A percentile compares a stretch with the other conserved stretches of the same genome.
phyloP scores from a whole-genome alignment of 2,797 vertebrate species.

The Sandelia bainsii region DNA sequence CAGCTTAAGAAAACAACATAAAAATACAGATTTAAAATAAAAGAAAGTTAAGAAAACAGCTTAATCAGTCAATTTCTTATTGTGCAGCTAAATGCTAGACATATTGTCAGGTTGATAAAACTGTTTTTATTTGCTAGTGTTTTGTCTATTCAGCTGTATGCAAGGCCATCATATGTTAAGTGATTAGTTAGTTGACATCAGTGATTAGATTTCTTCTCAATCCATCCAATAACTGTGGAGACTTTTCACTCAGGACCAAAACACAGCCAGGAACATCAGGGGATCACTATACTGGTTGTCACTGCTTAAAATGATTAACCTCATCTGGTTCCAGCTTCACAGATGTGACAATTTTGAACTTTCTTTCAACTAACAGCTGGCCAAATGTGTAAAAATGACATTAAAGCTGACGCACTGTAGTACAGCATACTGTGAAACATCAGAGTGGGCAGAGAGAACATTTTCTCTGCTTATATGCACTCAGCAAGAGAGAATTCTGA shows the following conservation, averaged over 20 bases:
- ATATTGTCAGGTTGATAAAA: background rate
- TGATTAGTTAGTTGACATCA: background rate
- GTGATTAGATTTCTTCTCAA: no score
- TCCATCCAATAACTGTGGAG: background rate
- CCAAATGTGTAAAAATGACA: background rate
- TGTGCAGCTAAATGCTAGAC: background rate
- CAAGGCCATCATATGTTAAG: background rate
- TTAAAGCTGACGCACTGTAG: background rate
- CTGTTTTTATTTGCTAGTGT: no score
- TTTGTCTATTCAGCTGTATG: no score
- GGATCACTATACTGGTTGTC: background rate
- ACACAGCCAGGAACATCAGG: background rate
- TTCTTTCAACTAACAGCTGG: background rate
- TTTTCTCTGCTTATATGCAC: background rate
- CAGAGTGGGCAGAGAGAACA: background rate
- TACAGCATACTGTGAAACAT: no score
- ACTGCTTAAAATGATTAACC: no score
- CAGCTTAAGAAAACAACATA: no score
- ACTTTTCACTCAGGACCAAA: conserved; percentile 6
- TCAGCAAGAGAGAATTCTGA: background rate
- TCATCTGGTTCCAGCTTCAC: no score
- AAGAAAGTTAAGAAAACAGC: no score
- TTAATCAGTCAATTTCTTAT: no score
- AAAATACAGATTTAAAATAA: no score
- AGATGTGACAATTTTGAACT: no score